Base-by-base conservation (phyloP, 2,888 invertebrate genomes). In the Ennomos fuscantarius region DNA sequence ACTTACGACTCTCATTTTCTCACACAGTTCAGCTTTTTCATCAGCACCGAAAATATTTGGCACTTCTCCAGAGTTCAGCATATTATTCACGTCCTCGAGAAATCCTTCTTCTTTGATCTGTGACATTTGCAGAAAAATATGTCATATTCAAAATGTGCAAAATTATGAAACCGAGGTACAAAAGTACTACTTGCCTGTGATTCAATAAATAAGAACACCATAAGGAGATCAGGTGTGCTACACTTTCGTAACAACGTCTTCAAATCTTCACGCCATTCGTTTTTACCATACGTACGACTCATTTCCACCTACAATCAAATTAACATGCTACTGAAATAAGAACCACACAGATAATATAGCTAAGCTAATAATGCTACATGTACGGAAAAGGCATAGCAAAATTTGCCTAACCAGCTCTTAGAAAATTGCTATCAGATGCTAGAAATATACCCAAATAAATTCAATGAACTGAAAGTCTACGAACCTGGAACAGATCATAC, bases 31-130 rank as follows among this genome's bases (percentile, higher is more conserved):
- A 2, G 95, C 94, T 80, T 96, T 97, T 78, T 99, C 98, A 70
- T 98, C 98, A 5, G 94, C 88, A 9, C 93, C 93, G 76, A 97
- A 98, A 49, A 99, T 93, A 85, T 98, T 98, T 0, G 98, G 98
- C 0, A 98, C 97, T 92, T 98, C 98, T 2, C 98, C 98, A 0
- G 97, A 96, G 82, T 98, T 98, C 42, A 99, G 86, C 84, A 99
- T 94, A 80, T 98, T 98, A 79, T 96, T 98, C 1, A 98, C 95
- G 74, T 99, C 99, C 85, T 99, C 98, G 47, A 99, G 89, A 78
- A 98, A 98, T 0, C 96, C 96, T 89, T 98, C 98, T 83, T 97
- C 96, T 93, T 98, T 98, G 36, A 98, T 97, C 95, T 96, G 84
- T 67, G 55, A 11, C n/a, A 48, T 24, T 24, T 24, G 24, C 24